Evolutionary conservation across 2,113 vertebrate species (phyloP), one percentile per base, ranked within the genome.

Genomic region (Melospiza georgiana): DNA sequence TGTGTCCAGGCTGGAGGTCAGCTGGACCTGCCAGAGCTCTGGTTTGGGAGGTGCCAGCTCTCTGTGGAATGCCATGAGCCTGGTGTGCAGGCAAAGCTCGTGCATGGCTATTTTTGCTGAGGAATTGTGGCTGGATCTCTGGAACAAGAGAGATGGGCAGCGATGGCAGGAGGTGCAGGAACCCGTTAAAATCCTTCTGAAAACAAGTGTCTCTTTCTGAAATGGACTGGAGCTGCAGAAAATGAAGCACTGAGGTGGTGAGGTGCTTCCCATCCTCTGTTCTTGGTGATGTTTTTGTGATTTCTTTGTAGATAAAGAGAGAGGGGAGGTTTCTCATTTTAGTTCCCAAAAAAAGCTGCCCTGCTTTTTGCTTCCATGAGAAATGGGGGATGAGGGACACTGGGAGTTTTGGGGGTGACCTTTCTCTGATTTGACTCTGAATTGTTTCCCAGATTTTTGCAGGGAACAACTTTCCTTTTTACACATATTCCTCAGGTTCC

Each of bases 71-170:
- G 58, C 84, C 15, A 2, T 4, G 48, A 71, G 80, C 75, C 58
- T 79, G 73, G 41, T 44, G 52, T 66, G 79, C 58, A 27, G 67
- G 72, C 44, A 72, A 15, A 79, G 52, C 63, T 54, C 2, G 2
- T 25, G 24, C 4, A 0, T 0, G 3, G 5, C 33, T 68, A 0
- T 5, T 74, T 81, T 18, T 23, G 35, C 8, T 6, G 51, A 49
- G 79, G 41, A 58, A 66, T 15, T 2, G 4, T 21, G 65, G 37
- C 35, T 37, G 46, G 19, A 31, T 66, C 84, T 81, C 35, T 33
- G 49, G n/a, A 18, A 4, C 6, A 6, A 27, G 58, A 44, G 69
- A 44, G 69, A 15, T 20, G 86, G 74, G 80, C 62, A 82, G 61
- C 1, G 1, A 19, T 21, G 68, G 74, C 71, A 35, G 79, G 74